Conservation (phyloP, 2,113 vertebrate species). For the Bos indicus region DNA sequence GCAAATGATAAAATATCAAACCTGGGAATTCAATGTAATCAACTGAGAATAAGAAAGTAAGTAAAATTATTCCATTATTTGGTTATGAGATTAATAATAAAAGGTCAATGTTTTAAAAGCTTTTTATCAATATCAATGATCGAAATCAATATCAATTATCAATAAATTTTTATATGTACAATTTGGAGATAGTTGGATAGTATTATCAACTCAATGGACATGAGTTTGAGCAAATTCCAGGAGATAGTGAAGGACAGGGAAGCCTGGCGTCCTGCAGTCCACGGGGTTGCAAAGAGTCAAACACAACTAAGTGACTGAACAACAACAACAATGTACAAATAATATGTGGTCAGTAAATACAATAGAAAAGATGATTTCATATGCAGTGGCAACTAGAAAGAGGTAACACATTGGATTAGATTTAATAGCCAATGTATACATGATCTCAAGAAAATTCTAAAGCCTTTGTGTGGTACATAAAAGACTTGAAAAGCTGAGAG, state of each 20-base stretch:
- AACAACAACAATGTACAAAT: no score
- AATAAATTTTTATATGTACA: not conserved
- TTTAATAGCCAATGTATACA: not conserved
- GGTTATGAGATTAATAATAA: not conserved
- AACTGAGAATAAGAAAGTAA: not conserved
- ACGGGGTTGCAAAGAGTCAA: no score
- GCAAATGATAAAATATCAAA: not conserved
- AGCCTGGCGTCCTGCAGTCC: no score
- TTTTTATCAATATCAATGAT: no score
- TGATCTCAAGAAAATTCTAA: not conserved
- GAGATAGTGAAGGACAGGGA: no score
- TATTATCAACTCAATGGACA: no score
- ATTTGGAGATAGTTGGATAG: not conserved
- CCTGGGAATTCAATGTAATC: not conserved
- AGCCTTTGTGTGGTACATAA: not conserved
- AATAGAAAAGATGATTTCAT: not conserved
- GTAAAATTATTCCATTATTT: not conserved
- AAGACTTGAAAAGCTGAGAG: not conserved
- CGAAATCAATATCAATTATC: not conserved
- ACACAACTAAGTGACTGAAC: no score
- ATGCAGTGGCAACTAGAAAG: not conserved
- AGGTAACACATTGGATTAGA: not conserved
- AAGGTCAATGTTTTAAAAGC: not conserved
- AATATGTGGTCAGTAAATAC: not conserved
- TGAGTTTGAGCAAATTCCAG: no score